Evolutionary conservation across 2,797 vertebrate species (phyloP), one percentile per base, ranked within the genome.

Genomic region (Arctocebus calabarensis): DNA sequence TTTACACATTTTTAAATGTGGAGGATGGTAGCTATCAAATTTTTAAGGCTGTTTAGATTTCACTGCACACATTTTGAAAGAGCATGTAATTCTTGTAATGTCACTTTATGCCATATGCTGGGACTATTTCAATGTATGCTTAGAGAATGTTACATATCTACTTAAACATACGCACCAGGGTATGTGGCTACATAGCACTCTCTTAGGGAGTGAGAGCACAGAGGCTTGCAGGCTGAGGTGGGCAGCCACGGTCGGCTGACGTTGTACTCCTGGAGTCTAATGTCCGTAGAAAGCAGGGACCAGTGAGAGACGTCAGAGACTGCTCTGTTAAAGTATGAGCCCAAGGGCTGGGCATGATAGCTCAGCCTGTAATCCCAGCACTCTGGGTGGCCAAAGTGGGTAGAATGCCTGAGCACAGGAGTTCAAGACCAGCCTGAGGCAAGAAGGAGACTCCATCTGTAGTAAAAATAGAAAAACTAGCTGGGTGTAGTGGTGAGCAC

Each of bases 61-160:
- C 19, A 40, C 19, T 61, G 68, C 43, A 61, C 40, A 82, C 48
- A 79, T 73, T 88, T 48, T 71, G 81, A 90, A 73, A 91, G 55
- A 73, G 62, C 48, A 59, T 61, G 40, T n/a, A 43, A 32, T 29
- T 84, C 88, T 40, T 25, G 37, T 85, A 86, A 70, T 70, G 77
- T 74, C 84, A 88, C 48, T 52, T 34, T 71, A 52, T 19, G 45
- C 16, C 59, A 45, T 17, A 37, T 48, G 52, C 43, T 57, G 73
- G 81, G 64, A 61, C 11, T 43, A 32, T 29, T 90, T 87, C 34
- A 82, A 10, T 32, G 74, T 81, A 10, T 32, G 73, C 74, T 74
- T 75, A 82, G 88, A 88, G 66, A 32, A 37, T 66, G 62, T 77
- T 86, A 87, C 84, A 75, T 52, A 70, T 62, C 79, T 62, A 40